Evolutionary conservation across 1,140 invertebrate species (phyloP), one percentile per base, ranked within the genome.

Genomic region (Megalopta genalis): DNA sequence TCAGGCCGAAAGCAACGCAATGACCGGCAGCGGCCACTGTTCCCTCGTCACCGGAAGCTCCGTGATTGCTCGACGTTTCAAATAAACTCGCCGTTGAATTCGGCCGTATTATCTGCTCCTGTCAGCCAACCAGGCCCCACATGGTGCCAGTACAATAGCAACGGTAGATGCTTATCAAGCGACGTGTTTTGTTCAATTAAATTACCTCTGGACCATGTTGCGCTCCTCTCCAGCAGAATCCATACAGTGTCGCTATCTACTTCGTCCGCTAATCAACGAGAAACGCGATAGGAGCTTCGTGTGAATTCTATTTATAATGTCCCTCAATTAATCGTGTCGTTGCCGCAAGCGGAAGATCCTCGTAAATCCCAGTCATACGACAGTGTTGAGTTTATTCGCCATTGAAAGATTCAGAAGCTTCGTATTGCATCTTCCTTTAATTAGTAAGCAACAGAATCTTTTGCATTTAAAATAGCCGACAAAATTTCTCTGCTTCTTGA

Each of bases 121-220:
- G 64, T 21, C 76, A 71, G 60, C 46, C 76, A 8, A n/a, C 68
- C 8, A 16, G 16, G 32, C 32, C 42, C 18, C 4, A 9, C 18
- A 21, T 39, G 25, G 23, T 27, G 21, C 23, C 16, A 4, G n/a
- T 25, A 54, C 65, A 62, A 49, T 63, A 16, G 21, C 18, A 57
- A n/a, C 54, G 8, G 54, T 21, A 1, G 21, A 1, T 12, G 76
- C 60, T 78, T 78, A 78, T 78, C 76, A n/a, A 16, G 18, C 32
- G 23, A 65, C 69, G 16, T 72, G 69, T 72, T 78, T 72, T 62
- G 76, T 78, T 78, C 64, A 78, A 71, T 78, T 72, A 72, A 64
- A 72, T 72, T 59, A 72, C 21, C 57, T 54, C 49, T 54, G 74
- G 21, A 49, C 52, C 14, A n/a, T 57, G 8, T 21, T 9, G 21